These are phyloP conservation scores for Metopolophium dirhodum DNA, from an alignment of 1,140 invertebrate genomes.

Conservation along the genomic window DNA sequence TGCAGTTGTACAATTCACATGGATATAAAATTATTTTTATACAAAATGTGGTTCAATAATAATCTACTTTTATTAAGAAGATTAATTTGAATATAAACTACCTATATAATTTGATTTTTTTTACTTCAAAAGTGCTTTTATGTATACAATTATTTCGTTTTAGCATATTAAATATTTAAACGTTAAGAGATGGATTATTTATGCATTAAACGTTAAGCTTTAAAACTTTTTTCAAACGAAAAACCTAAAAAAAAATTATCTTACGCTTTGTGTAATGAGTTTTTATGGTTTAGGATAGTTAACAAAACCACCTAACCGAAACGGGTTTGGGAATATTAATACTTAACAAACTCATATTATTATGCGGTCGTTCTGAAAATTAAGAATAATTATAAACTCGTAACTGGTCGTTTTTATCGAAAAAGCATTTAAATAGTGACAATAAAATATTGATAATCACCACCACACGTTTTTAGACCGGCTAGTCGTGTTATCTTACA, in stretches of 20 bases:
- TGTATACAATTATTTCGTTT: background rate
- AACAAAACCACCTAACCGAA: background rate
- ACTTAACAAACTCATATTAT: background rate
- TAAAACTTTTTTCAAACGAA: background rate
- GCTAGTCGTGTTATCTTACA: background rate
- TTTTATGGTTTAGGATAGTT: background rate
- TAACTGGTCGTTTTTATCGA: background rate
- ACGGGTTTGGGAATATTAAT: background rate
- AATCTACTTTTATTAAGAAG: too few relatives aligned
- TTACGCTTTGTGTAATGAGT: background rate
- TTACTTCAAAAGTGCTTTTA: background rate
- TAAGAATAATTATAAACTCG: background rate
- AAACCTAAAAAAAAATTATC: background rate
- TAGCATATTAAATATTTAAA: background rate
- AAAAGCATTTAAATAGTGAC: background rate
- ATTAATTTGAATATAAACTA: too few relatives aligned
- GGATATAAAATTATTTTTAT: too few relatives aligned
- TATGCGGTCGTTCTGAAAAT: background rate
- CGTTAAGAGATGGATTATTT: background rate
- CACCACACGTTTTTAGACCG: background rate
- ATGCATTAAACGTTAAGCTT: conserved; percentile 11
- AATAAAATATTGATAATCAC: background rate
- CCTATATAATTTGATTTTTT: background rate
- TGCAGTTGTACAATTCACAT: too few relatives aligned
- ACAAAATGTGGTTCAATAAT: too few relatives aligned